Evolutionary conservation across 1,140 invertebrate species (phyloP).

Genomic region (Stenopsyche tienmushanensis): DNA sequence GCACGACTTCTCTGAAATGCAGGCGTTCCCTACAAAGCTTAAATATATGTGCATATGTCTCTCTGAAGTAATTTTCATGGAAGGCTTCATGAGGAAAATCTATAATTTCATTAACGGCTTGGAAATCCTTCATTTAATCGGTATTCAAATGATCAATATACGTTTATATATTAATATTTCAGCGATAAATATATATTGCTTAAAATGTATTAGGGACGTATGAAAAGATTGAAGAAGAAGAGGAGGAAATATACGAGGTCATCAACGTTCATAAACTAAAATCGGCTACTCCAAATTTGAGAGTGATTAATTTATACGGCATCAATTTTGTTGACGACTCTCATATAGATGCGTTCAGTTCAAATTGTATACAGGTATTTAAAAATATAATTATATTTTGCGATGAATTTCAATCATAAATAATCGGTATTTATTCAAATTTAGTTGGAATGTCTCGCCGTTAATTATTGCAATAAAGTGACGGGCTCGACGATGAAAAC

Average conservation of each 20-base stretch:
- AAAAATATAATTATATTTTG: constrained; percentile 1
- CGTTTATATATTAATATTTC: neutral
- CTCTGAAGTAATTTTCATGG: constrained; percentile 99
- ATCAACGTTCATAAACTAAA: constrained; percentile 99
- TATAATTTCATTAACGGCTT: constrained; percentile 99
- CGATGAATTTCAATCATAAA: neutral
- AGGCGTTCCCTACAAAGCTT: constrained; percentile 97
- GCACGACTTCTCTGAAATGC: constrained; percentile 98
- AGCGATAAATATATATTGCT: neutral
- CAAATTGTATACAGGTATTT: constrained; percentile 81
- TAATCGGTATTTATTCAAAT: constrained; percentile 45
- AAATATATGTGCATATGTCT: constrained; percentile 96
- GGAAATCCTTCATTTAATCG: constrained; percentile 97
- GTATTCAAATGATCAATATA: constrained; percentile 51
- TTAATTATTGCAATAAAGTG: constrained; percentile 96
- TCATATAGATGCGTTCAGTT: constrained; percentile 97
- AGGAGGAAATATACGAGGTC: constrained; percentile 99
- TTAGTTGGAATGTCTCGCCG: constrained; percentile 93
- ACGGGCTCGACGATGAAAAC: constrained; percentile 96
- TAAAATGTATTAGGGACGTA: constrained; percentile 79
- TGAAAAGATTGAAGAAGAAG: constrained; percentile 97
- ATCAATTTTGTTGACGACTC: constrained; percentile 99
- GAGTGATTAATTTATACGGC: constrained; percentile 94
- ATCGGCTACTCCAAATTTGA: constrained; percentile 90
- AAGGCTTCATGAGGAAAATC: constrained; percentile 99